phyloP scores from a whole-genome alignment of 1,140 invertebrate genomes.

The Bombus waltoni region DNA sequence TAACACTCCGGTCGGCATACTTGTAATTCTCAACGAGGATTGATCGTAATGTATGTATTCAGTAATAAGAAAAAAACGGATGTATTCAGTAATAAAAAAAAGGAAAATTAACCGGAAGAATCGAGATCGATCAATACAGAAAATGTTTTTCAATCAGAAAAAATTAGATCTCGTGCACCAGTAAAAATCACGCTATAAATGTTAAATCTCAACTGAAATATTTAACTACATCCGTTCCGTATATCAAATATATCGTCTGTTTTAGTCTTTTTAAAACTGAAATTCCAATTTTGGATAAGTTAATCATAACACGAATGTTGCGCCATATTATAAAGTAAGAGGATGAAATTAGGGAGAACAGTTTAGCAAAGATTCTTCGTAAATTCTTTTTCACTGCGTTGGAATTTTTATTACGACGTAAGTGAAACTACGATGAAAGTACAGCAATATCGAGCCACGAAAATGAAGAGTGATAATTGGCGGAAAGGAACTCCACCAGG shows the following conservation, averaged over 20 bases:
- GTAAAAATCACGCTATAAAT: background rate
- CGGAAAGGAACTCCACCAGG: background rate
- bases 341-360: background rate
- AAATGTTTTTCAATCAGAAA: background rate
- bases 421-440: constrained; percentile 20
- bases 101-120: background rate
- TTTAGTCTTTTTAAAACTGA: background rate
- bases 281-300: no score
- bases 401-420: constrained; percentile 7
- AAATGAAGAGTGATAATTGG: constrained; percentile 21
- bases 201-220: background rate
- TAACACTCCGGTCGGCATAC: no score
- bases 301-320: background rate
- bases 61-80: background rate
- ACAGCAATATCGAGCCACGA: background rate
- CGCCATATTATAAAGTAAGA: background rate
- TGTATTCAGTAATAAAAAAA: background rate
- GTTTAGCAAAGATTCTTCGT: background rate
- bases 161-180: no score
- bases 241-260: background rate
- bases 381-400: background rate
- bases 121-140: background rate
- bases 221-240: background rate
- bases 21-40: no score
- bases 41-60: background rate